Conservation (phyloP, 1,140 invertebrate species). For the Lepidotrigona ventralis region DNA sequence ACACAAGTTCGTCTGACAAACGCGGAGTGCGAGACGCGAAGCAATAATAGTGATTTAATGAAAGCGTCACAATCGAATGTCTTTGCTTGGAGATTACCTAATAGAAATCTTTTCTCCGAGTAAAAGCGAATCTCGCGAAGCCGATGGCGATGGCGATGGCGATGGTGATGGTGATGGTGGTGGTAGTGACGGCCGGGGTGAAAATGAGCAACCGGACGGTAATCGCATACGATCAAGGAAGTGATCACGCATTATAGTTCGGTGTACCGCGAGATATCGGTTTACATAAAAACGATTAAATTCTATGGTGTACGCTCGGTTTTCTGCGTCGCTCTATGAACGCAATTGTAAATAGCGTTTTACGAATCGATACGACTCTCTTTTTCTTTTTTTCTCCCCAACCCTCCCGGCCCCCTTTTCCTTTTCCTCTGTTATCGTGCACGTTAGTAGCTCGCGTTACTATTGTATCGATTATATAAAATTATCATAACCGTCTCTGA, state of each 20-base stretch:
- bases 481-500: slow-evolving; percentile 30
- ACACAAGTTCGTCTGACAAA: background rate
- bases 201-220: slow-evolving; percentile 54
- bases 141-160: background rate
- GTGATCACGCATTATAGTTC: slow-evolving; percentile 57
- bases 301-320: slow-evolving; percentile 15
- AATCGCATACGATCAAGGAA: slow-evolving; percentile 65
- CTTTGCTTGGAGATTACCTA: slow-evolving; percentile 36
- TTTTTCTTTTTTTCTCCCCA: background rate
- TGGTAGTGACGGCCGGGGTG: slow-evolving; percentile 19
- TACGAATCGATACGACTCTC: slow-evolving; percentile 41
- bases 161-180: background rate
- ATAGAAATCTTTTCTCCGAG: slow-evolving; percentile 43
- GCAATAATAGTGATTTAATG: slow-evolving; percentile 10
- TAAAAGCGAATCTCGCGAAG: slow-evolving; percentile 45
- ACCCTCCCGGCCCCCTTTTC: background rate
- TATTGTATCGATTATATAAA: slow-evolving; percentile 44
- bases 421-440: background rate
- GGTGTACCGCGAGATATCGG: slow-evolving; percentile 46
- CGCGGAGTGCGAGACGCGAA: background rate
- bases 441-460: slow-evolving; percentile 30
- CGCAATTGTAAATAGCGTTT: slow-evolving; percentile 46
- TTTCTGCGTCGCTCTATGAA: slow-evolving; percentile 32
- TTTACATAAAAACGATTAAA: slow-evolving; percentile 59
- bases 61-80: slow-evolving; percentile 44